Base-by-base conservation (phyloP, 2,888 invertebrate genomes). In the Periphyllus acericola region DNA sequence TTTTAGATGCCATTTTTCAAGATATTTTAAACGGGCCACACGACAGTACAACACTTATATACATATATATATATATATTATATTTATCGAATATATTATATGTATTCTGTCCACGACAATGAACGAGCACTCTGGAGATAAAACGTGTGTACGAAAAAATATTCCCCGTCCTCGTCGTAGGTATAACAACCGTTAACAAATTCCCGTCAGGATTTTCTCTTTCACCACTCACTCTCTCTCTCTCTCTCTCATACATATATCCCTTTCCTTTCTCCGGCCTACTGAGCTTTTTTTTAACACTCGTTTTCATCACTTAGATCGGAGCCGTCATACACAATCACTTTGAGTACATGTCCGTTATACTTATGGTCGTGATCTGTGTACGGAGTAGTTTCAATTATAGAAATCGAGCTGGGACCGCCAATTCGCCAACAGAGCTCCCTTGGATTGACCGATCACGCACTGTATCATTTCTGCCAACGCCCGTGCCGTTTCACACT, bases 331-430 rank as follows among this genome's bases (percentile, higher is more conserved):
- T 55, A 55, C 74, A 78, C 79, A 86, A 80, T 80, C 72, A 81
- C 87, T 87, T 72, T 74, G 81, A 81, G 87, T 74, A 81, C 74
- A 74, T 81, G 74, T 81, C 80, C 60, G 74, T 60, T 81, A 60
- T 55, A 74, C 40, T 74, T 66, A 6, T 46, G 71, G 55, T 74
- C 87, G 81, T 87, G 87, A 81, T 87, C 87, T 74, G 87, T 75
- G 8, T 87, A 81, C 81, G 14, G 40, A 87, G 74, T 46, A 32
- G 81, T 81, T 87, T 87, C 80, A 87, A 87, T 87, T 87, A 87
- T 79, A 86, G 79, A 72, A 79, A 86, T 86, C 79, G 79, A 86
- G 55, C 86, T 0, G 36, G 55, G 72, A 72, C 72, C 86, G 55
- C 72, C 79, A 86, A 72, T 86, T 86, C 79, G 36, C 72, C 79